phyloP scores from a whole-genome alignment of 2,888 invertebrate genomes.

The Scotopteryx bipunctaria region DNA sequence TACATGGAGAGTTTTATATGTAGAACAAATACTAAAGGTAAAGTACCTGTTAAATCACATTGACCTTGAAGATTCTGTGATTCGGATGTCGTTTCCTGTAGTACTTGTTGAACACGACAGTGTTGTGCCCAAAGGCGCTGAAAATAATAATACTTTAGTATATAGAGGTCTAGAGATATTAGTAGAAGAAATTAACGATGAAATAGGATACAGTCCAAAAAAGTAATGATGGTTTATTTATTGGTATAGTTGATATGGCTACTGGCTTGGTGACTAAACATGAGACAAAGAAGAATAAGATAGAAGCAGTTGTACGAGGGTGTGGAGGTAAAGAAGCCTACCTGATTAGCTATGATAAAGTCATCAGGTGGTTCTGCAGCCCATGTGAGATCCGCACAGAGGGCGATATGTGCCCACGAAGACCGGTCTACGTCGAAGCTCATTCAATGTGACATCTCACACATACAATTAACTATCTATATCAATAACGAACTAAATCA shows the following conservation, averaged over 20 bases:
- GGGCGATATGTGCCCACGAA: conserved; percentile 81
- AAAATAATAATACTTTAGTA: conserved; percentile 34
- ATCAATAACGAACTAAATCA: conserved; percentile 73
- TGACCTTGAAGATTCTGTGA: conserved; percentile 61
- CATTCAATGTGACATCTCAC: conserved; percentile 81
- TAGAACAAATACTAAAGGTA: too few relatives aligned
- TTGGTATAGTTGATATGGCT: too few relatives aligned
- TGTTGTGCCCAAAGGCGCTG: conserved; percentile 79
- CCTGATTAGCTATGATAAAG: conserved; percentile 78
- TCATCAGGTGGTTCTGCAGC: conserved; percentile 77
- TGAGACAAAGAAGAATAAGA: neutral
- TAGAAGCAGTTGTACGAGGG: too few relatives aligned
- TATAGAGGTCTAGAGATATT: neutral
- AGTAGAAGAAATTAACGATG: neutral
- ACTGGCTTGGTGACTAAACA: too few relatives aligned
- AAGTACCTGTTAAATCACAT: conserved; percentile 66
- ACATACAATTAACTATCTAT: conserved; percentile 73
- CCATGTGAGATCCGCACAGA: conserved; percentile 81
- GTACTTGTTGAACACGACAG: conserved; percentile 71
- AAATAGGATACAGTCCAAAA: too few relatives aligned
- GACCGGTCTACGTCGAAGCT: conserved; percentile 80
- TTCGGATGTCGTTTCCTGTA: conserved; percentile 66
- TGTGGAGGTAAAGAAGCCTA: conserved; percentile 37
- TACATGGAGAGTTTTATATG: too few relatives aligned
- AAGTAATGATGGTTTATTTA: too few relatives aligned